Percentiles rank a stretch among this genome's conserved stretches.
Evolutionary conservation across 2,797 vertebrate species (phyloP).

Genomic region (Pyrocephalus nanus): DNA sequence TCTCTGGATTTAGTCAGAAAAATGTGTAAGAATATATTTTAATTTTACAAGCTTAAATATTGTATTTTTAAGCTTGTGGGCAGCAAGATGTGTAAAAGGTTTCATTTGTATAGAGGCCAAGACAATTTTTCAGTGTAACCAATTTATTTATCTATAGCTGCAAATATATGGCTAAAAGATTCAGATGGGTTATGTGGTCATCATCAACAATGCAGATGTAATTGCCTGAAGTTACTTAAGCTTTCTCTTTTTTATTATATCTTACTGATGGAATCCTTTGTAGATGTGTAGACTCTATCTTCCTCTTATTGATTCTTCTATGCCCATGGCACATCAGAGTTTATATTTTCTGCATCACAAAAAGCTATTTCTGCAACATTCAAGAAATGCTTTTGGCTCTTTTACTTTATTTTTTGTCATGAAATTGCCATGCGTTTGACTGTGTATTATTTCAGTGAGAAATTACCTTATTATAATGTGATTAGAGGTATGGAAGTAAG

Average conservation of each 20-base stretch:
- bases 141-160: constrained; percentile 1
- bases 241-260: constrained; percentile 38
- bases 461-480: background rate
- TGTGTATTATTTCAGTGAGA: background rate
- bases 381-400: constrained; percentile 24
- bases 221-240: constrained; percentile 62
- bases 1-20: background rate
- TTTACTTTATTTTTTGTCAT: constrained; percentile 5
- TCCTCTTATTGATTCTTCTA: constrained; percentile 47
- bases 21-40: background rate
- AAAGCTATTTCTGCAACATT: constrained; percentile 35
- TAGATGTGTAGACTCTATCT: background rate
- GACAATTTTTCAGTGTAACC: background rate
- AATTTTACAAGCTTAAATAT: background rate
- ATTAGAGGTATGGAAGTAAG: background rate
- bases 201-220: constrained; percentile 29
- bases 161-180: background rate
- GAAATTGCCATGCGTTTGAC: constrained; percentile 8
- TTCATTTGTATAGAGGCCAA: background rate
- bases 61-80: background rate
- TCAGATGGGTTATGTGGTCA: background rate
- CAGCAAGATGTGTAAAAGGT: background rate
- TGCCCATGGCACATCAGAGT: constrained; percentile 27
- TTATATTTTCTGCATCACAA: constrained; percentile 31
- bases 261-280: constrained; percentile 50